Conservation (phyloP, 2,888 invertebrate genomes). For the Spodoptera picta region DNA sequence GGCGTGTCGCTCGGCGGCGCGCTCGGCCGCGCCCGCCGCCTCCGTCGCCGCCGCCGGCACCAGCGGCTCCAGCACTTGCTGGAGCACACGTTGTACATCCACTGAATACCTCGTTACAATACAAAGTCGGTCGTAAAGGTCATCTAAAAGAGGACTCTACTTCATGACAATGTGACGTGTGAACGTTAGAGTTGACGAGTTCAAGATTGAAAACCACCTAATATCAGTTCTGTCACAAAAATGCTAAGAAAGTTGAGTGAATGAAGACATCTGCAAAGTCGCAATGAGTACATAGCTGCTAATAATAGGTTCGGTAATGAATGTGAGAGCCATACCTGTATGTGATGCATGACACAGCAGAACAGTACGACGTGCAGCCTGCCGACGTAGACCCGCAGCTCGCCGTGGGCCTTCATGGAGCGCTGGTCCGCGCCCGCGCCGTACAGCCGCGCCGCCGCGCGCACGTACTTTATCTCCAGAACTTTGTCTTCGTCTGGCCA, state of each 20-base stretch:
- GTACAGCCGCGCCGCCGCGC: constrained; percentile 90
- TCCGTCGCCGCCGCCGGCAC: constrained; percentile 68
- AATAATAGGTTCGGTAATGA: no score
- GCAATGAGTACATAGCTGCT: no score
- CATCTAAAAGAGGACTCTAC: no score
- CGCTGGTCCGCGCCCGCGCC: constrained; percentile 66
- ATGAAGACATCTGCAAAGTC: no score
- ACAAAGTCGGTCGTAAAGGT: not conserved
- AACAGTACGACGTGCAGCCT: constrained; percentile 92
- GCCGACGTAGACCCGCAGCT: constrained; percentile 91
- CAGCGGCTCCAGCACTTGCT: constrained; percentile 88
- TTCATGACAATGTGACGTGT: no score
- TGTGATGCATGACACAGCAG: constrained; percentile 89
- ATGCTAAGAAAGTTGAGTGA: no score
- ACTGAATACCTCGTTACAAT: not conserved
- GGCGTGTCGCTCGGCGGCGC: constrained; percentile 73
- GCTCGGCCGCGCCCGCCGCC: constrained; percentile 76
- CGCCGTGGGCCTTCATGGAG: constrained; percentile 91
- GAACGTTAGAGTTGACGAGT: no score
- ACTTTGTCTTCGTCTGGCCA: constrained; percentile 94
- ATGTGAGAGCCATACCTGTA: constrained; percentile 80
- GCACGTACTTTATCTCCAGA: constrained; percentile 93
- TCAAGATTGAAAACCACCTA: no score
- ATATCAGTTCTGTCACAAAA: no score
- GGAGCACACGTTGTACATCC: not conserved